These are phyloP conservation scores for Cyprinodon diabolis DNA, from an alignment of 2,797 vertebrate species.

Conservation along the genomic window DNA sequence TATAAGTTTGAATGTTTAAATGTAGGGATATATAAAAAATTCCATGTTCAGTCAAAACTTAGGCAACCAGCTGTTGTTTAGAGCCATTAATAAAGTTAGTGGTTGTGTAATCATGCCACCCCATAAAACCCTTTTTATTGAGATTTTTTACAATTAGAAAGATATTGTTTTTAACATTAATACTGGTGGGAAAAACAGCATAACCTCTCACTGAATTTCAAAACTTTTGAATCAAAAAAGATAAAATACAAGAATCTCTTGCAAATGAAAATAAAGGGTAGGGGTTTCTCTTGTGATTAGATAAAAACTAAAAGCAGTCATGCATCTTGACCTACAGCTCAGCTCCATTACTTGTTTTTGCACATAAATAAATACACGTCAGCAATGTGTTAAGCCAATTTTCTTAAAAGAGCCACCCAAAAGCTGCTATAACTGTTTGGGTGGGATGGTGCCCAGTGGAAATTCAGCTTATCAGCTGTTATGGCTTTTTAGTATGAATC, in stretches of 20 bases:
- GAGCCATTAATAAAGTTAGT: not conserved
- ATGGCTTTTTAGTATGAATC: slow-evolving; percentile 26
- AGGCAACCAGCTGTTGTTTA: not conserved
- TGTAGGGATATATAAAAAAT: not conserved
- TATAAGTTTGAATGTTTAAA: not conserved
- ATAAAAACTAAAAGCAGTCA: not conserved
- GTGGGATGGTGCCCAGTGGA: slow-evolving; percentile 1
- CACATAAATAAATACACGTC: not conserved
- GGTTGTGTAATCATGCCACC: not conserved
- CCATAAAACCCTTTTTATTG: not conserved
- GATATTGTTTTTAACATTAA: not conserved
- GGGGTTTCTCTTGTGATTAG: not conserved
- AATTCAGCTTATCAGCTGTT: slow-evolving; percentile 12
- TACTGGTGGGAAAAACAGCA: not conserved
- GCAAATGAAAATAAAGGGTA: not conserved
- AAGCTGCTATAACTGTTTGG: slow-evolving; percentile 2
- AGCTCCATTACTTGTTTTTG: not conserved
- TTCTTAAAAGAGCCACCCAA: not conserved
- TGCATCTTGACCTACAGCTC: not conserved
- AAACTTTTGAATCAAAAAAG: not conserved
- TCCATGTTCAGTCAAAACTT: not conserved
- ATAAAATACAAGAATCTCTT: not conserved
- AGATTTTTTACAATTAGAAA: not conserved
- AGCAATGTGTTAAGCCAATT: not conserved
- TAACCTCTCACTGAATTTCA: not conserved